phyloP scores from a whole-genome alignment of 2,797 vertebrate species.

The Capromys pilorides region DNA sequence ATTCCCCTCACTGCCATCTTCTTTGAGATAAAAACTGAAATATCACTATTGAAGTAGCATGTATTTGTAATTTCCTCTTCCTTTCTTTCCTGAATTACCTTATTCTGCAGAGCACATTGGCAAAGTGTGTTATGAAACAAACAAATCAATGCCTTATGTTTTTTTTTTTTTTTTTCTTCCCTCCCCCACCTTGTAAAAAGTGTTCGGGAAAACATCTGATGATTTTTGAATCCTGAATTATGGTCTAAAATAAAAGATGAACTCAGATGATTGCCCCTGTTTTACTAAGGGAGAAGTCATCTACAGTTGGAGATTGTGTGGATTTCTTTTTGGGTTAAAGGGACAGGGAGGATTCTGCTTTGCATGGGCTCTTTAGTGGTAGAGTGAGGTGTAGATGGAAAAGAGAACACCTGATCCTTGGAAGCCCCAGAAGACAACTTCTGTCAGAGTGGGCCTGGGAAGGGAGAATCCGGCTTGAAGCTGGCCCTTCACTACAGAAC shows the following conservation, averaged over 20 bases:
- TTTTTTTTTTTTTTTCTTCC: neutral
- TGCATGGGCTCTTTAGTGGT: neutral
- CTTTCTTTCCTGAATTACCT: neutral
- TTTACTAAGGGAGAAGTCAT: neutral
- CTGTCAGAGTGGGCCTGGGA: neutral
- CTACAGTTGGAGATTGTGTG: slow-evolving; percentile 4
- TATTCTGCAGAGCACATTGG: slow-evolving; percentile 18
- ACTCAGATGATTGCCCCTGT: neutral
- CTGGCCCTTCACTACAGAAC: slow-evolving; percentile 36
- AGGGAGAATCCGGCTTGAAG: neutral
- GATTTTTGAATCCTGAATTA: slow-evolving; percentile 52
- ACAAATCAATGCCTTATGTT: slow-evolving; percentile 47
- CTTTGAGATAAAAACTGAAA: neutral
- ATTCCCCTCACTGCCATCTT: neutral
- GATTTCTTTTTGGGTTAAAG: slow-evolving; percentile 62
- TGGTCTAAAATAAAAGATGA: slow-evolving; percentile 26
- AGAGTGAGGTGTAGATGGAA: slow-evolving; percentile 55
- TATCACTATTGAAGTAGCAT: neutral
- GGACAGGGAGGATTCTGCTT: slow-evolving; percentile 16
- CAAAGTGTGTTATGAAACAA: neutral
- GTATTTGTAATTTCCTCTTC: neutral
- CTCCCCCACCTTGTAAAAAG: neutral
- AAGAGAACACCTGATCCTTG: slow-evolving; percentile 12
- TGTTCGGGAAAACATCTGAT: neutral
- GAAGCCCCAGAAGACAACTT: slow-evolving; percentile 21